phyloP scores from a whole-genome alignment of 2,113 vertebrate species.

The Trichomycterus rosablanca region DNA sequence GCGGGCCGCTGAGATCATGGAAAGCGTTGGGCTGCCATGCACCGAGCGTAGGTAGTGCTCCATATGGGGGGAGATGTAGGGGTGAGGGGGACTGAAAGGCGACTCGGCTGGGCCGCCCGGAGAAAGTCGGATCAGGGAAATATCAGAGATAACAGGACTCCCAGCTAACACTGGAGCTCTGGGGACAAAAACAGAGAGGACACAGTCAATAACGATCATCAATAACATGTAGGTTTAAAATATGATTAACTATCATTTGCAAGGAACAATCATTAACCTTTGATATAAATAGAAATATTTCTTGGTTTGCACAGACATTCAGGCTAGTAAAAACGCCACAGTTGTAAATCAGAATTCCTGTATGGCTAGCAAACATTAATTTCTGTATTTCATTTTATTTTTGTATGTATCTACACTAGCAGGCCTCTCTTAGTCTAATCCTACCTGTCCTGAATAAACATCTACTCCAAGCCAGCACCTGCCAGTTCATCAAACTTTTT shows the following conservation, averaged over 20 bases:
- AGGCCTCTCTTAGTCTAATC: slow-evolving; percentile 9
- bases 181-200: slow-evolving; percentile 18
- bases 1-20: slow-evolving; percentile 84
- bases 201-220: neutral
- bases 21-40: slow-evolving; percentile 86
- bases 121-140: slow-evolving; percentile 90
- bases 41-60: slow-evolving; percentile 93
- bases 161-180: slow-evolving; percentile 79
- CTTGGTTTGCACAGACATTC: slow-evolving; percentile 6
- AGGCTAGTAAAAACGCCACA: slow-evolving; percentile 68
- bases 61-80: slow-evolving; percentile 84
- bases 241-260: too few species aligned
- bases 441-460: slow-evolving; percentile 29
- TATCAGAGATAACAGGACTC: slow-evolving; percentile 87
- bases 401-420: slow-evolving; percentile 7
- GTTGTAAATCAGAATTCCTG: slow-evolving; percentile 69
- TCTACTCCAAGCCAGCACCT: slow-evolving; percentile 11
- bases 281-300: too few species aligned
- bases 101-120: slow-evolving; percentile 77
- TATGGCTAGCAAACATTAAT: too few species aligned
- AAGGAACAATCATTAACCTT: too few species aligned
- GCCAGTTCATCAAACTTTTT: slow-evolving; percentile 16
- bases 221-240: too few species aligned
- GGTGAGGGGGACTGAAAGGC: slow-evolving; percentile 78
- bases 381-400: too few species aligned